Evolutionary conservation across 2,113 vertebrate genomes (phyloP).

Genomic region (Climacteris rufus): DNA sequence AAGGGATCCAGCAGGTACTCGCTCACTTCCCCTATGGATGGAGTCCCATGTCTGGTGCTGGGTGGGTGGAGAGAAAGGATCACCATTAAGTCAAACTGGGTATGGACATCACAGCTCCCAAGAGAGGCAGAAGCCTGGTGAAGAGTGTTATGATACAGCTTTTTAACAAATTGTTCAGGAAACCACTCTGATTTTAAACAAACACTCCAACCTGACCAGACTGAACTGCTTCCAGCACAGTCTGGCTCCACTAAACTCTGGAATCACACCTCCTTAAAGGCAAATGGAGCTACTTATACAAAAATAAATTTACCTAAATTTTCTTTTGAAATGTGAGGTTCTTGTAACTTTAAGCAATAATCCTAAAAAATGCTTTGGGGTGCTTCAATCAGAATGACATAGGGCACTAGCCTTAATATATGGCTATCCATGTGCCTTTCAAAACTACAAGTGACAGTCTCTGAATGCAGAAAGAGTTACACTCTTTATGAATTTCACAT

Average conservation of each 20-base stretch:
- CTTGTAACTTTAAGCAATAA: background rate
- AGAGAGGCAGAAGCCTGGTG: background rate
- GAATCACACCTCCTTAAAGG: background rate
- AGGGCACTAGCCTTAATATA: background rate
- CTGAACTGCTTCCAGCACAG: background rate
- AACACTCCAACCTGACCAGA: background rate
- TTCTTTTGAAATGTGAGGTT: background rate
- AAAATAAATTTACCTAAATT: background rate
- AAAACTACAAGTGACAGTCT: background rate
- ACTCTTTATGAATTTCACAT: background rate
- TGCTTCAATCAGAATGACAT: background rate
- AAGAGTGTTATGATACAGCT: background rate
- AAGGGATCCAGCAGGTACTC: background rate
- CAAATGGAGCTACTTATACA: background rate
- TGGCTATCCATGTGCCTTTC: background rate
- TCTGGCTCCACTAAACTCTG: background rate
- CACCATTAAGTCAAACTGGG: background rate
- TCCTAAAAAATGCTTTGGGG: background rate
- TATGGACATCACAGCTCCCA: background rate
- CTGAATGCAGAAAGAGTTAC: background rate
- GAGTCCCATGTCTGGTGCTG: background rate
- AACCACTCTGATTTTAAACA: constrained; percentile 1
- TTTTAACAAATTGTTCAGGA: background rate
- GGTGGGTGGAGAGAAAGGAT: background rate
- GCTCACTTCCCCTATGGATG: background rate